phyloP scores from a whole-genome alignment of 2,888 invertebrate species.

The Aromia moschata region DNA sequence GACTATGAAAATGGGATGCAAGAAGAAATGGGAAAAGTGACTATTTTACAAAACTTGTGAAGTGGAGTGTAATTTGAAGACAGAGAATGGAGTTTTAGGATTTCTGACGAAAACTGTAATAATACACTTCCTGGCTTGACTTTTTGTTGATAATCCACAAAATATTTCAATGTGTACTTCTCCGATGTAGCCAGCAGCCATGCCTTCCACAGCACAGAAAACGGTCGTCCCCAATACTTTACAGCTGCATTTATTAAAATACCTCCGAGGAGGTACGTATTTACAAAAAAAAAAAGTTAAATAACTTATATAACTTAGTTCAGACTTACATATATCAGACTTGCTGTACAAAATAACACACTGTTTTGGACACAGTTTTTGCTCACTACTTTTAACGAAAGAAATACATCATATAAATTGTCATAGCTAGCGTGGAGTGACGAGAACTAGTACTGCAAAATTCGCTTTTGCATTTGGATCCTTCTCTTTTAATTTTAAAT shows the following conservation, averaged over 20 bases:
- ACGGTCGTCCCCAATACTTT: conserved; percentile 10
- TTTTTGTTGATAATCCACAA: too few relatives aligned
- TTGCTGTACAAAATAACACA: conserved; percentile 55
- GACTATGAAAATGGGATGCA: too few relatives aligned
- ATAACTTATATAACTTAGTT: conserved; percentile 59
- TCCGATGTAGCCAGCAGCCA: too few relatives aligned
- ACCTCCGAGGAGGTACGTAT: conserved; percentile 54
- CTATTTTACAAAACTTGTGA: too few relatives aligned
- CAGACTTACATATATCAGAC: conserved; percentile 62
- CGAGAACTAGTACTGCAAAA: conserved; percentile 38
- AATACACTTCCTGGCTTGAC: too few relatives aligned
- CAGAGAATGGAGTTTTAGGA: too few relatives aligned
- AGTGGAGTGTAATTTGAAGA: too few relatives aligned
- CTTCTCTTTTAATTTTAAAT: conserved; percentile 11
- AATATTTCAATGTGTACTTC: conserved; percentile 31
- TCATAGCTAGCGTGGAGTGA: conserved; percentile 46
- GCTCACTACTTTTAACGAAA: conserved; percentile 39
- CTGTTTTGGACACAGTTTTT: conserved; percentile 41
- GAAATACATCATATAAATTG: too few relatives aligned
- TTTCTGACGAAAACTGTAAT: too few relatives aligned
- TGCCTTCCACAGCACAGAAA: conserved; percentile 1
- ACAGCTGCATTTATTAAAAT: conserved; percentile 50
- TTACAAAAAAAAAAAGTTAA: conserved; percentile 51
- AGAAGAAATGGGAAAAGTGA: too few relatives aligned
- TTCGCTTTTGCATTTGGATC: conserved; percentile 35